Evolutionary conservation across 1,140 invertebrate genomes (phyloP).

Genomic region (Dreissena polymorpha): DNA sequence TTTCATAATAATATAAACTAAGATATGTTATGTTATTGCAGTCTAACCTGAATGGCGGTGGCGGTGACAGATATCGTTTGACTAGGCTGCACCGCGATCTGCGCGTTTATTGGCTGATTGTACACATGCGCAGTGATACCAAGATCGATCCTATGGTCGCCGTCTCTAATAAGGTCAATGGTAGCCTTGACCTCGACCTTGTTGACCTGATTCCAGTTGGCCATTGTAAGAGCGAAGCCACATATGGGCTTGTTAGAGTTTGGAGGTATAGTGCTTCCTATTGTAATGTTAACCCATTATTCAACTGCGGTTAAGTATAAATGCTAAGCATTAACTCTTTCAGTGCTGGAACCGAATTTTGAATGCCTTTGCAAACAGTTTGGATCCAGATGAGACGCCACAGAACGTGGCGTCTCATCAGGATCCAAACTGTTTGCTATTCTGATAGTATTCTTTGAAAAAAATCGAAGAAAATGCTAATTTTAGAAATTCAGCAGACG

Average conservation of each 20-base stretch:
- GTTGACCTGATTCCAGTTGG: constrained; percentile 34
- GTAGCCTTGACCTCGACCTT: constrained; percentile 48
- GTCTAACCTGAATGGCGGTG: constrained; percentile 17
- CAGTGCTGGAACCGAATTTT: too few species aligned
- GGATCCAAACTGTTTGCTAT: too few species aligned
- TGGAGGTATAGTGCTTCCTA: constrained; percentile 27
- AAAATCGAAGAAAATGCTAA: too few species aligned
- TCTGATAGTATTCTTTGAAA: too few species aligned
- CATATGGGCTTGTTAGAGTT: constrained; percentile 42
- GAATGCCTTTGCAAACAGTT: too few species aligned
- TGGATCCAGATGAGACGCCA: too few species aligned
- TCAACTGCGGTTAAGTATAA: too few species aligned
- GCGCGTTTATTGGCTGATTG: constrained; percentile 31
- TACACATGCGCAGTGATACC: constrained; percentile 40
- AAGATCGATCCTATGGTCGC: constrained; percentile 39
- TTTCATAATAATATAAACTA: too few species aligned
- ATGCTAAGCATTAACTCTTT: too few species aligned
- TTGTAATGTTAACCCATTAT: background rate
- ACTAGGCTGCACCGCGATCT: constrained; percentile 34
- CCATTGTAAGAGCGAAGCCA: constrained; percentile 41
- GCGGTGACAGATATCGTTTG: background rate
- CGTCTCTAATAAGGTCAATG: constrained; percentile 31
- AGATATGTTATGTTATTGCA: background rate
- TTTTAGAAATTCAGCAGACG: too few species aligned
- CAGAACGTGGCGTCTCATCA: too few species aligned